phyloP scores from a whole-genome alignment of 2,888 invertebrate species.

The Allygus modestus region DNA sequence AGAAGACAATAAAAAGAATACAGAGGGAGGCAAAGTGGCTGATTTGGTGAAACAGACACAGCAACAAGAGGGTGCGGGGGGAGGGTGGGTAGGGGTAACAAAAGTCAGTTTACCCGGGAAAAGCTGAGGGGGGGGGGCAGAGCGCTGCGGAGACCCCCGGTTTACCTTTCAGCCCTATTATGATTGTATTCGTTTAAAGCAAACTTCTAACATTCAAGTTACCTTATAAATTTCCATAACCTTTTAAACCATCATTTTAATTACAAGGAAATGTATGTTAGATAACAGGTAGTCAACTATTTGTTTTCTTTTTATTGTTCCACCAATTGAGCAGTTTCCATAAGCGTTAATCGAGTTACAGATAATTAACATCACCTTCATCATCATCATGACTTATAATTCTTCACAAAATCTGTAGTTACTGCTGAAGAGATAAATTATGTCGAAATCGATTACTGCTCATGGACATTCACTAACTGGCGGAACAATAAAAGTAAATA shows the following conservation, averaged over 20 bases:
- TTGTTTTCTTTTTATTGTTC: too few species aligned
- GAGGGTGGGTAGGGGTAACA: slow-evolving; percentile 28
- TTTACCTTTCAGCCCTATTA: slow-evolving; percentile 1
- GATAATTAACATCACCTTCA: too few species aligned
- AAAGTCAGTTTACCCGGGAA: slow-evolving; percentile 19
- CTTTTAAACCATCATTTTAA: neutral
- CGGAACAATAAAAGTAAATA: too few species aligned
- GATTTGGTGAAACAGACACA: slow-evolving; percentile 31
- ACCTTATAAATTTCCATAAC: neutral
- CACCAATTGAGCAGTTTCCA: too few species aligned
- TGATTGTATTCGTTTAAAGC: slow-evolving; percentile 16
- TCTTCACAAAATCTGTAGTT: too few species aligned
- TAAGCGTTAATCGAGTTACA: too few species aligned
- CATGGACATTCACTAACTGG: too few species aligned
- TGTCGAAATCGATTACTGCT: too few species aligned
- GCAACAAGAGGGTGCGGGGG: neutral
- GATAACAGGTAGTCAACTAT: too few species aligned
- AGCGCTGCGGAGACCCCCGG: neutral
- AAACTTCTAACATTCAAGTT: neutral
- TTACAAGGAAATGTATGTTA: neutral
- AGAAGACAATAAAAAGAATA: neutral
- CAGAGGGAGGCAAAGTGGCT: slow-evolving; percentile 8
- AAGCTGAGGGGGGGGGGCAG: slow-evolving; percentile 6
- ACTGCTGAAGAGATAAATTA: too few species aligned
- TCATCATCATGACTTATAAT: too few species aligned